Percentiles rank a stretch among this genome's conserved stretches.
phyloP scores from a whole-genome alignment of 1,140 invertebrate genomes.

The Drosophila murphyi region DNA sequence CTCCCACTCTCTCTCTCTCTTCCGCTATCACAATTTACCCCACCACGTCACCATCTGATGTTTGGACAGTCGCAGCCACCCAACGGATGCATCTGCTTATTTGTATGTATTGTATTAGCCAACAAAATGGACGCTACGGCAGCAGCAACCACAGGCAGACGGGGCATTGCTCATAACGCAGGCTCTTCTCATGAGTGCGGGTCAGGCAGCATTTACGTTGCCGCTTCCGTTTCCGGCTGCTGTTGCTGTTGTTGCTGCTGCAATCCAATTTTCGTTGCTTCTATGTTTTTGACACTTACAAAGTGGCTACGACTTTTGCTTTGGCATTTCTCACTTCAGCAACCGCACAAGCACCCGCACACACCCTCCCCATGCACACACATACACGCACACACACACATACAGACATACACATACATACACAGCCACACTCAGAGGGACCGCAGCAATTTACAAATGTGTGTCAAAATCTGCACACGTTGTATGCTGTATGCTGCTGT shows the following conservation, averaged over 20 bases:
- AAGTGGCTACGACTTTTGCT: conserved; percentile 82
- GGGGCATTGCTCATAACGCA: conserved; percentile 74
- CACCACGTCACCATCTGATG: conserved; percentile 1
- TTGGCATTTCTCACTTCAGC: conserved; percentile 82
- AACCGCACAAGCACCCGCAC: conserved; percentile 69
- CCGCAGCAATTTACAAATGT: conserved; percentile 76
- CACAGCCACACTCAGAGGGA: conserved; percentile 23
- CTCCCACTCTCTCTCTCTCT: conserved; percentile 14
- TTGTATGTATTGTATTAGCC: conserved; percentile 82
- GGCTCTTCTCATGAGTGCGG: conserved; percentile 47
- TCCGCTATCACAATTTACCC: conserved; percentile 1
- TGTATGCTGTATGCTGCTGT: conserved; percentile 16
- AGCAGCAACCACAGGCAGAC: conserved; percentile 45
- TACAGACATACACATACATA: conserved; percentile 8
- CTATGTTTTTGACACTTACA: conserved; percentile 82
- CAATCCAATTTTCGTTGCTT: conserved; percentile 79
- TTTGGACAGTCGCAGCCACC: conserved; percentile 24
- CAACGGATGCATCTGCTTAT: conserved; percentile 67
- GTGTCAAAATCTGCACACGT: conserved; percentile 68
- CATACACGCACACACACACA: conserved; percentile 19
- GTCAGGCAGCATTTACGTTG: conserved; percentile 44
- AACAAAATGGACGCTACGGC: conserved; percentile 70
- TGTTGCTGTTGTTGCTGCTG: conserved; percentile 52
- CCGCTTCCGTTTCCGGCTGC: conserved; percentile 60
- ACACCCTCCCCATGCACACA: conserved; percentile 1